Percentiles rank a stretch among this genome's conserved stretches.
Evolutionary conservation across 2,797 vertebrate species (phyloP).

Genomic region (Spea hammondii): DNA sequence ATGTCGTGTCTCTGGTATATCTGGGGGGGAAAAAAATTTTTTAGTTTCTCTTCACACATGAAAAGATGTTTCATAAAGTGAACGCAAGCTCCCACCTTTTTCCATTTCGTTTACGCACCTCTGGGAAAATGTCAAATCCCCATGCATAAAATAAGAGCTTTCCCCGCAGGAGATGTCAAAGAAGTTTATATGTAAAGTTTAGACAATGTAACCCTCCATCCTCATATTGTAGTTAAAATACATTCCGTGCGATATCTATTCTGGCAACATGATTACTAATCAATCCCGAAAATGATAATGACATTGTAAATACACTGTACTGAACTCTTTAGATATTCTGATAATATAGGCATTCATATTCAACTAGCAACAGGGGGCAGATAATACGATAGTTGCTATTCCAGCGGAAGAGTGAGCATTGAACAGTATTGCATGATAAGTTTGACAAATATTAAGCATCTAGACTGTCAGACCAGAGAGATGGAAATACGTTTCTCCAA

Average conservation of each 20-base stretch:
- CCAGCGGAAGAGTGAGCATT: conserved; percentile 34
- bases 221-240: neutral
- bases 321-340: conserved; percentile 41
- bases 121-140: conserved; percentile 21
- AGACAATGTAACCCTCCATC: conserved; percentile 4
- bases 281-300: conserved; percentile 46
- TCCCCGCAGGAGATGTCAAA: conserved; percentile 25
- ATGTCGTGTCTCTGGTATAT: neutral
- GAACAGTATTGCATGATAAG: conserved; percentile 44
- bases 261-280: conserved; percentile 45
- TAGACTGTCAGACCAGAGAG: conserved; percentile 36
- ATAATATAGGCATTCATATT: conserved; percentile 51
- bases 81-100: neutral
- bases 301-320: conserved; percentile 47
- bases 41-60: conserved; percentile 7
- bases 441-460: conserved; percentile 49
- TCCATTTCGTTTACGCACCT: neutral
- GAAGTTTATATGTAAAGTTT: conserved; percentile 15
- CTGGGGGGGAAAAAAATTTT: neutral
- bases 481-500: conserved; percentile 25
- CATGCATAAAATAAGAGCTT: conserved; percentile 36
- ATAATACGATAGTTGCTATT: conserved; percentile 34
- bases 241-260: conserved; percentile 22
- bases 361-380: conserved; percentile 50
- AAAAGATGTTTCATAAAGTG: neutral